Percentiles rank a stretch among this genome's conserved stretches.
These are phyloP conservation scores for Rhopalosiphum nymphaeae DNA, from an alignment of 2,888 invertebrate species.

Conservation along the genomic window DNA sequence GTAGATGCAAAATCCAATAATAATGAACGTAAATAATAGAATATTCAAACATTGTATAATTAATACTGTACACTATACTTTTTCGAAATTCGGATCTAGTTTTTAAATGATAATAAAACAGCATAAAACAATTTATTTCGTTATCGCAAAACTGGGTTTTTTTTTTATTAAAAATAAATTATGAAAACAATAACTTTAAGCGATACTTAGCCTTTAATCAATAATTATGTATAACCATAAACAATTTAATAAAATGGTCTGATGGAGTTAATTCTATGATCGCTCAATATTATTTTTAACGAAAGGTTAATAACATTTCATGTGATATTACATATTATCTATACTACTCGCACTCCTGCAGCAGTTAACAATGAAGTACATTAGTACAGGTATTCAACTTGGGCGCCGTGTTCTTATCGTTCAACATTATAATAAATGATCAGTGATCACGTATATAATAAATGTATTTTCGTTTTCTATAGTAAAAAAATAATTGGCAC, in stretches of 20 bases:
- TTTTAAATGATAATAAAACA: neutral
- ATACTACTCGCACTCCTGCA: neutral
- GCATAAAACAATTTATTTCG: neutral
- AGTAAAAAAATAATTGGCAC: neutral
- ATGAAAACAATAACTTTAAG: neutral
- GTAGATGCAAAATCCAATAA: no score
- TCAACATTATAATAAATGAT: neutral
- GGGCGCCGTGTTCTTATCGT: neutral
- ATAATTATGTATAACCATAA: neutral
- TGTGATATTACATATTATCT: neutral
- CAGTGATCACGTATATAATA: constrained; percentile 24
- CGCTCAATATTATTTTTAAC: neutral
- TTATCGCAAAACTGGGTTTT: neutral
- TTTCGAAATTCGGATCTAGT: neutral
- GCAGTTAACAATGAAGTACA: constrained; percentile 3
- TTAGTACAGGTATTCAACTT: constrained; percentile 12
- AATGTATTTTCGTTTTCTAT: neutral
- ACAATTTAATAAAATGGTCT: neutral
- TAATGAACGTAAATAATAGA: neutral
- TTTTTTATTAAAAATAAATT: neutral
- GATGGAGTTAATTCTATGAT: neutral
- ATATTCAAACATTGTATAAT: neutral
- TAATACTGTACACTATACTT: neutral
- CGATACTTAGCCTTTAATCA: neutral
- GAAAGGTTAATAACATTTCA: constrained; percentile 17